Base-by-base conservation (phyloP, 2,113 vertebrate genomes). In the Rhodinocichla rosea region DNA sequence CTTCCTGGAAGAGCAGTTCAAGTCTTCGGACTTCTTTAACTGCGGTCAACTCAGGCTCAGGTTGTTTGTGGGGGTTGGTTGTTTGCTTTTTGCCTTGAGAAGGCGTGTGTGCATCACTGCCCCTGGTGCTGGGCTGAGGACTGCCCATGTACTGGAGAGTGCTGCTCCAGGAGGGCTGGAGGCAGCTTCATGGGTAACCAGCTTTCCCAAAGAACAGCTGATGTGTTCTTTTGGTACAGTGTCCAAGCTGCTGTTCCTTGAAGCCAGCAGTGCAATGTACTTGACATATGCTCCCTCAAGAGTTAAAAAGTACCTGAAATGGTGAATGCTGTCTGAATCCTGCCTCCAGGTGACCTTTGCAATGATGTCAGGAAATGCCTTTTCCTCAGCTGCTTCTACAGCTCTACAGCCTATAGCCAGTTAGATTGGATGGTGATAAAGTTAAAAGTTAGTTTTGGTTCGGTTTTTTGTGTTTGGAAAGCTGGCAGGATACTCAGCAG, bases 111-210 rank as follows among this genome's bases (percentile, higher is more conserved):
- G 56, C 9, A 32, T 78, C 78, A 4, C 23, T 50, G 0, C 17
- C 5, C 1, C 0, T 5, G 21, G 10, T 20, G 22, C 19, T 55
- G 22, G 57, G 23, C 53, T 6, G 1, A 16, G 23, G 39, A 6
- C 44, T 52, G 15, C 35, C 10, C 4, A 2, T 22, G 1, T 1
- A 2, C 6, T n/a, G 6, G 32, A 2, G 15, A 11, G 9, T 7
- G 10, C 55, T 10, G 4, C 22, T 60, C 12, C 3, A 4, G 21
- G 32, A 45, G 57, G 52, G 15, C 53, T 50, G 49, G 39, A 17
- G 1, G 1, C 11, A 18, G 40, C 17, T 39, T 79, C n/a, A 4
- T 30, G 15, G 39, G 1, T 26, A 21, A 33, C 2, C 13, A 7
- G 17, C 22, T 47, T 68, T 47, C 8, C 3, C 6, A 53, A 7